Conservation (phyloP, 2,113 vertebrate species). For the Eubucco bourcierii region DNA sequence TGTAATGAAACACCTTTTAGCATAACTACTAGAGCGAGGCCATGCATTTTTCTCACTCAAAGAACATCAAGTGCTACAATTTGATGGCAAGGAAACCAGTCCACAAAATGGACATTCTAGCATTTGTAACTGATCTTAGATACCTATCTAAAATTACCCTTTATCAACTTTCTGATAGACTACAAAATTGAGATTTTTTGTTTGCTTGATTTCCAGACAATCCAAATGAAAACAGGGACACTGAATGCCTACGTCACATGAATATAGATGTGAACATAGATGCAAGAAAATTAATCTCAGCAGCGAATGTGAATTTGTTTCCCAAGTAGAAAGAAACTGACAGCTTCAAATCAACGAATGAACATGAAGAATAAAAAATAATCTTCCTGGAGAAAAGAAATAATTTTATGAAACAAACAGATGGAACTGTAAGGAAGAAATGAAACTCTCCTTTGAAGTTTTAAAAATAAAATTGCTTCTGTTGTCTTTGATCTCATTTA, state of each 20-base stretch:
- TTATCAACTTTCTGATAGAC: neutral
- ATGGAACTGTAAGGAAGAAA: neutral
- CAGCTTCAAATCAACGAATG: slow-evolving; percentile 19
- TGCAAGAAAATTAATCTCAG: slow-evolving; percentile 12
- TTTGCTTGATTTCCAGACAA: neutral
- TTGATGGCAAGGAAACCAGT: neutral
- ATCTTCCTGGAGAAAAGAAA: slow-evolving; percentile 23
- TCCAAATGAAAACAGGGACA: neutral
- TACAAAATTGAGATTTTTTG: fast-evolving
- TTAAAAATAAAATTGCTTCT: slow-evolving; percentile 33
- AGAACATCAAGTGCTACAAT: neutral
- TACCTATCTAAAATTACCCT: neutral
- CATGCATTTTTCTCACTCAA: neutral
- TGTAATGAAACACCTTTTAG: neutral
- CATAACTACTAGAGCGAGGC: neutral
- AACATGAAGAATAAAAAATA: slow-evolving; percentile 15
- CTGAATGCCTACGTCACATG: neutral
- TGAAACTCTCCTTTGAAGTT: slow-evolving; percentile 4
- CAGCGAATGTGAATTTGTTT: neutral
- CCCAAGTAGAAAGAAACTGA: slow-evolving; percentile 22
- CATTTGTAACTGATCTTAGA: neutral
- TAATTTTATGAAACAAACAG: neutral
- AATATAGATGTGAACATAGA: neutral
- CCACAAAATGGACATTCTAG: neutral
- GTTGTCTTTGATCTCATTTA: slow-evolving; percentile 59